These are phyloP conservation scores for Zaprionus tsacasi DNA, from an alignment of 1,140 invertebrate species.

Conservation along the genomic window DNA sequence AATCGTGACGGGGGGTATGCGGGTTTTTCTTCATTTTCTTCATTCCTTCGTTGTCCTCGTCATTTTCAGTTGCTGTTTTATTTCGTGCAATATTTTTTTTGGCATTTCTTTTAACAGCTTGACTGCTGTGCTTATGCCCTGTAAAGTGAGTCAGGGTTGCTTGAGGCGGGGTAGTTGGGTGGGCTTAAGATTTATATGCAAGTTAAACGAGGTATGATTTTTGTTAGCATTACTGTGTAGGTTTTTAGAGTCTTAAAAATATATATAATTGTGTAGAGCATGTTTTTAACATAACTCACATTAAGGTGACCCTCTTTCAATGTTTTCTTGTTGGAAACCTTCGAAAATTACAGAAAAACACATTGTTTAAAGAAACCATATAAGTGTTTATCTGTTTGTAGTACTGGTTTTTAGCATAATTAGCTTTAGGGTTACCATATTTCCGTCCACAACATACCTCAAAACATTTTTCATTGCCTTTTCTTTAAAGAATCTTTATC, in stretches of 20 bases:
- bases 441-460: background rate
- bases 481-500: background rate
- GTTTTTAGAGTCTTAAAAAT: no score
- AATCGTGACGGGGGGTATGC: background rate
- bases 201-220: no score
- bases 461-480: background rate
- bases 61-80: conserved; percentile 28
- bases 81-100: conserved; percentile 26
- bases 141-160: background rate
- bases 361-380: no score
- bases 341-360: no score
- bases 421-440: background rate
- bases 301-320: background rate
- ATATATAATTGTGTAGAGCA: no score
- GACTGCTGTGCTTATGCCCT: conserved; percentile 17
- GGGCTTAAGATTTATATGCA: background rate
- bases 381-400: no score
- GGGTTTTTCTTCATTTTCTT: conserved; percentile 1
- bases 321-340: background rate
- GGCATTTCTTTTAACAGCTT: conserved; percentile 21
- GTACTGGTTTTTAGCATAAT: no score
- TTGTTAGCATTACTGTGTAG: no score
- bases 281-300: no score
- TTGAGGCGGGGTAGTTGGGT: background rate
- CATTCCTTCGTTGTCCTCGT: conserved; percentile 9